Conservation (phyloP, 2,888 invertebrate genomes). For the Eupithecia abbreviata region DNA sequence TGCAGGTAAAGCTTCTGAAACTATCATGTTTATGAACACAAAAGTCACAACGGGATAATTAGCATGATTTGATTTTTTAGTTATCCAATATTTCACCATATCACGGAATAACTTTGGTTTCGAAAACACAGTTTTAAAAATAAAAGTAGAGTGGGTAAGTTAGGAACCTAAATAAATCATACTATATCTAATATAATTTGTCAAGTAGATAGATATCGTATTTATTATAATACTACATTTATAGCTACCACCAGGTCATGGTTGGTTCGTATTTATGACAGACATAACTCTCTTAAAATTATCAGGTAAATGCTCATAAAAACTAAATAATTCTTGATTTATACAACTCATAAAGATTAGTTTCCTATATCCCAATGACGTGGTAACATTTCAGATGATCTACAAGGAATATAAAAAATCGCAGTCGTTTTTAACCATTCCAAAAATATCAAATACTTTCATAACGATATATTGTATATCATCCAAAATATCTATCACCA, state of each 20-base stretch:
- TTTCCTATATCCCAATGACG: not conserved
- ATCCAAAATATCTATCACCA: too few species aligned
- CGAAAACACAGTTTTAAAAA: too few species aligned
- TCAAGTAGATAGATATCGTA: not conserved
- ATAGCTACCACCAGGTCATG: conserved; percentile 3
- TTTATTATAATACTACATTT: not conserved
- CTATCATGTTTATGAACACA: too few species aligned
- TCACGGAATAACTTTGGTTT: too few species aligned
- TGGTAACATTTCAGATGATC: not conserved
- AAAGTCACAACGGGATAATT: too few species aligned
- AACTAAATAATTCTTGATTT: conserved; percentile 11
- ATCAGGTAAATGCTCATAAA: conserved; percentile 9
- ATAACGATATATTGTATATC: too few species aligned
- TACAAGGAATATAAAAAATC: not conserved
- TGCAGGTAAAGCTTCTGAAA: too few species aligned
- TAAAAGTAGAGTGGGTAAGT: not conserved
- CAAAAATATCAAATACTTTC: not conserved
- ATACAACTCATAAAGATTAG: not conserved
- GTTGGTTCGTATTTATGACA: not conserved
- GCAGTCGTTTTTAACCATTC: not conserved
- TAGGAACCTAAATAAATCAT: not conserved
- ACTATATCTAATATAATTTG: not conserved
- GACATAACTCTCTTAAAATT: not conserved
- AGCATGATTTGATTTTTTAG: too few species aligned
- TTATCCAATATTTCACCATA: too few species aligned